These are phyloP conservation scores for Borostomias antarcticus DNA, from an alignment of 2,797 vertebrate genomes.

Conservation along the genomic window DNA sequence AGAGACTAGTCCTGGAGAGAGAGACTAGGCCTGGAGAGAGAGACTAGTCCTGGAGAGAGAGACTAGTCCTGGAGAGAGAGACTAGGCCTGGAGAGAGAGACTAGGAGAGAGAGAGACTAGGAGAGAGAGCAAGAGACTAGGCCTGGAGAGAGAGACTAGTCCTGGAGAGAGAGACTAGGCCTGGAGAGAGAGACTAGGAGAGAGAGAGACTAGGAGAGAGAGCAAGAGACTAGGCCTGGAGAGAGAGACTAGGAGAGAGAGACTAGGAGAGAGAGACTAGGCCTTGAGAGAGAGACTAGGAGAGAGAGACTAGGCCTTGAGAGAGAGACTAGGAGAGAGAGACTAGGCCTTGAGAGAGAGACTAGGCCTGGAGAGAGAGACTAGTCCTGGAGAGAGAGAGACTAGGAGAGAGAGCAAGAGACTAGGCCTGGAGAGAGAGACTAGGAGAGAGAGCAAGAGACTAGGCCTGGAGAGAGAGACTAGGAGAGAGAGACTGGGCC, in stretches of 20 bases:
- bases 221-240: too few relatives aligned
- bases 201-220: background rate
- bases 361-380: background rate
- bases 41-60: background rate
- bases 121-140: too few relatives aligned
- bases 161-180: background rate
- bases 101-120: too few relatives aligned
- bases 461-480: too few relatives aligned
- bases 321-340: background rate
- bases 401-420: too few relatives aligned
- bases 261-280: too few relatives aligned
- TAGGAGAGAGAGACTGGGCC: too few relatives aligned
- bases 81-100: conserved; percentile 43
- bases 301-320: conserved; percentile 42
- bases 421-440: conserved; percentile 41
- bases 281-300: background rate
- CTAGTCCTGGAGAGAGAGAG: background rate
- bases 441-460: too few relatives aligned
- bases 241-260: too few relatives aligned
- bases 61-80: background rate
- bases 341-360: too few relatives aligned
- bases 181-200: conserved; percentile 31
- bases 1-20: background rate
- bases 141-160: background rate
- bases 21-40: too few relatives aligned